Evolutionary conservation across 2,113 vertebrate species (phyloP).

Genomic region (Craseonycteris thonglongyai): DNA sequence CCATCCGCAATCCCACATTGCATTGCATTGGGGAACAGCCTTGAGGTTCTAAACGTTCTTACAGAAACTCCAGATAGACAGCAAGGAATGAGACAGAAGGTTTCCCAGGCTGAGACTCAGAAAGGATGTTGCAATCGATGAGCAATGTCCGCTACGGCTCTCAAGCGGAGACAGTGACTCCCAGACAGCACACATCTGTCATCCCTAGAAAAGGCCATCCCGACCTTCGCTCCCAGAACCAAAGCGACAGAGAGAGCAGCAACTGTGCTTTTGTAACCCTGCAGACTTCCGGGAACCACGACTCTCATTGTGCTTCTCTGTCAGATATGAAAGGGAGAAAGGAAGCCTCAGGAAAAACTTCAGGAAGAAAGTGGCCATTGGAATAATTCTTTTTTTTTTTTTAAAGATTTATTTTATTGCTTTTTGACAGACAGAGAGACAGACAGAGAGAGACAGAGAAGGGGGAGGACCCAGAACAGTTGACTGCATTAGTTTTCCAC

Average conservation of each 20-base stretch:
- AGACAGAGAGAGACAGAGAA: no score
- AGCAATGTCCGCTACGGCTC: not conserved
- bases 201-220: not conserved
- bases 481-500: no score
- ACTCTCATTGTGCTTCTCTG: not conserved
- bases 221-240: not conserved
- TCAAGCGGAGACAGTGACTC: not conserved
- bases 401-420: no score
- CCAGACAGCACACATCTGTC: not conserved
- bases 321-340: not conserved
- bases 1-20: not conserved
- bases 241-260: not conserved
- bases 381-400: not conserved
- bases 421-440: no score
- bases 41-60: not conserved
- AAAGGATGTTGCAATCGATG: not conserved
- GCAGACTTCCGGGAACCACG: not conserved
- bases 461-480: no score
- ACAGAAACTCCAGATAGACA: not conserved
- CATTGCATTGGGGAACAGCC: not conserved
- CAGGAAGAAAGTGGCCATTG: not conserved
- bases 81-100: not conserved
- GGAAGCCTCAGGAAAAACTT: not conserved
- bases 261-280: not conserved
- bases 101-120: not conserved